phyloP scores from a whole-genome alignment of 2,888 invertebrate genomes.

The Drosophila borealis region DNA sequence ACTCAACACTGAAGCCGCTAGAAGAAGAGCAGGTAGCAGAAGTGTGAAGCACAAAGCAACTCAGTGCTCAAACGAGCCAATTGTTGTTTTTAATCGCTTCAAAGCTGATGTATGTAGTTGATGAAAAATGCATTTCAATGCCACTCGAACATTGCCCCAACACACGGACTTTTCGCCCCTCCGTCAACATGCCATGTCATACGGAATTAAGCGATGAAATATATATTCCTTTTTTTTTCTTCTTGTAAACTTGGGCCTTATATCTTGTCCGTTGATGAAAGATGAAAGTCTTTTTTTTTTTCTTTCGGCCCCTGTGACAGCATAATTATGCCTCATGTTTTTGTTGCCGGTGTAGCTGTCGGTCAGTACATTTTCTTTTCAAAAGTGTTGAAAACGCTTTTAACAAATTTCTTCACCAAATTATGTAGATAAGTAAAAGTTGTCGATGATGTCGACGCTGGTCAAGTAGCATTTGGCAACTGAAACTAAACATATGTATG shows the following conservation, averaged over 20 bases:
- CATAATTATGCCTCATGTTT: conserved; percentile 69
- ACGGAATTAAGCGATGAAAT: conserved; percentile 78
- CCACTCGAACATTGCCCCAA: conserved; percentile 62
- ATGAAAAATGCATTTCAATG: conserved; percentile 60
- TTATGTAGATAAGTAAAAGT: conserved; percentile 75
- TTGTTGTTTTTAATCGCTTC: conserved; percentile 19
- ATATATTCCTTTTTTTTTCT: conserved; percentile 58
- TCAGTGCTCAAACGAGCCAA: neutral
- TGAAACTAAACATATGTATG: conserved; percentile 15
- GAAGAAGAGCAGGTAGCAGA: conserved; percentile 17
- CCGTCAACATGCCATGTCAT: conserved; percentile 76
- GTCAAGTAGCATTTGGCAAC: conserved; percentile 11
- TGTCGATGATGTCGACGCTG: conserved; percentile 35
- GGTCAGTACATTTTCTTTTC: conserved; percentile 55
- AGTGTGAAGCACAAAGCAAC: neutral
- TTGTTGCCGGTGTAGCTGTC: conserved; percentile 42
- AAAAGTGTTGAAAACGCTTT: conserved; percentile 66
- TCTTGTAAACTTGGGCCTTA: conserved; percentile 36
- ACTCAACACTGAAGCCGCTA: conserved; percentile 16
- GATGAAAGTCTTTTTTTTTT: conserved; percentile 73
- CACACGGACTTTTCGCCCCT: conserved; percentile 57
- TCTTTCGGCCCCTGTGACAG: conserved; percentile 73
- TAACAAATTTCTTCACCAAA: conserved; percentile 53
- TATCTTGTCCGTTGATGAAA: conserved; percentile 56
- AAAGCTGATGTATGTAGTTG: conserved; percentile 17